Percentiles rank a stretch among this genome's conserved stretches.
These are phyloP conservation scores for Penelope pileata DNA, from an alignment of 2,113 vertebrate species.

Conservation along the genomic window DNA sequence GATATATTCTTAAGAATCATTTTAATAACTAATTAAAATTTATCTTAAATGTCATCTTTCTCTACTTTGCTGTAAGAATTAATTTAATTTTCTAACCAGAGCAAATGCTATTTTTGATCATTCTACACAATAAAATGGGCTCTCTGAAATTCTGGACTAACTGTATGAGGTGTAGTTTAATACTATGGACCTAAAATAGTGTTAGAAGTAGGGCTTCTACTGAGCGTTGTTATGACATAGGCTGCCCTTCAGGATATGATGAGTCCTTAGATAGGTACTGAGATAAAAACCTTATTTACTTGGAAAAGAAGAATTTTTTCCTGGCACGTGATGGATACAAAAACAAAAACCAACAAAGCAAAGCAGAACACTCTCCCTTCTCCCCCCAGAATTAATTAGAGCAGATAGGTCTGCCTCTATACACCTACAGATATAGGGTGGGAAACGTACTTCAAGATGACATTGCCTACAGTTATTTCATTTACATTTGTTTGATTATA, in stretches of 20 bases:
- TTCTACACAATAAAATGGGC: neutral
- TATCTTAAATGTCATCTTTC: neutral
- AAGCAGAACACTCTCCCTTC: neutral
- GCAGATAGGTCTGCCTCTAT: neutral
- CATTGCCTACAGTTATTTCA: neutral
- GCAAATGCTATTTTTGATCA: neutral
- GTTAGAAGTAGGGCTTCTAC: constrained; percentile 46
- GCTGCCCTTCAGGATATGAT: constrained; percentile 28
- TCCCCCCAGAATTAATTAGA: neutral
- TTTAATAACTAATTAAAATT: neutral
- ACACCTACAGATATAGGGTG: neutral
- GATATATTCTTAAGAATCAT: neutral
- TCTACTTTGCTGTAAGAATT: neutral
- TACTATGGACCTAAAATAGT: neutral
- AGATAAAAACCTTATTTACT: constrained; percentile 24
- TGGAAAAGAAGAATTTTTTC: neutral
- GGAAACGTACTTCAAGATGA: neutral
- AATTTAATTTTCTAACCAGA: neutral
- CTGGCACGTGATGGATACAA: neutral
- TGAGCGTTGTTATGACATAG: neutral
- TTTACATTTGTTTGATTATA: neutral
- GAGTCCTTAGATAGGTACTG: neutral
- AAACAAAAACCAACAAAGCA: neutral
- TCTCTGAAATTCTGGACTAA: neutral
- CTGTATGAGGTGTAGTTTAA: neutral